Evolutionary conservation across 2,113 vertebrate species (phyloP), one percentile per base, ranked within the genome.

Genomic region (Trematomus loennbergii): DNA sequence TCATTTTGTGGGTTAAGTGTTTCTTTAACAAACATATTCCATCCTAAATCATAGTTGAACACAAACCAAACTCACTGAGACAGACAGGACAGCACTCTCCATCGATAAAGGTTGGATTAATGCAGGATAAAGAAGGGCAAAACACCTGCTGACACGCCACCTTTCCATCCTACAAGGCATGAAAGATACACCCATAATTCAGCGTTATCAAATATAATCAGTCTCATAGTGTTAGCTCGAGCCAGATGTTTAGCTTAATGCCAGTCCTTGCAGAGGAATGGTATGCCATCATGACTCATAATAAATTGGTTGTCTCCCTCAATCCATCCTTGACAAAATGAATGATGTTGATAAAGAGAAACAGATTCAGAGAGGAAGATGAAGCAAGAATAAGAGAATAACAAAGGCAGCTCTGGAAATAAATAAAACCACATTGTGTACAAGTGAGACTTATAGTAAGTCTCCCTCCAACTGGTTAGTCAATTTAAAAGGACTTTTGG

Each of bases 11-110:
- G 29, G 29, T 29, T 29, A 40, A 40, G 36, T 40, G 6, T 40
- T 40, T 40, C 36, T 40, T 40, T 40, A 54, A 29, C 20, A 29
- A 15, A 49, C 2, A 45, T 75, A 72, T 58, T 58, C 13, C 13
- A 65, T 10, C 55, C 4, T 20, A 22, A 15, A 54, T 55, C n/a
- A 22, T n/a, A 62, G 22, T 1, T 40, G 12, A 12, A 29, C 25
- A 29, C 10, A 29, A 79, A n/a, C 9, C 9, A 40, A 11, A 96
- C 98, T 97, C 87, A 99, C 98, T 75, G 11, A 94, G 93, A 84
- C 98, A 99, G 36, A 95, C 93, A 0, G 97, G 98, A 48, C 98
- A 99, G 93, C 98, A 99, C 70, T 96, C 93, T 0, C 95, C 97
- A 57, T 99, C 98, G 18, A 94, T 85, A 52, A 99, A 97, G 36